Evolutionary conservation across 2,888 invertebrate genomes (phyloP), one percentile per base, ranked within the genome.

Genomic region (Temnothorax unifasciatus): DNA sequence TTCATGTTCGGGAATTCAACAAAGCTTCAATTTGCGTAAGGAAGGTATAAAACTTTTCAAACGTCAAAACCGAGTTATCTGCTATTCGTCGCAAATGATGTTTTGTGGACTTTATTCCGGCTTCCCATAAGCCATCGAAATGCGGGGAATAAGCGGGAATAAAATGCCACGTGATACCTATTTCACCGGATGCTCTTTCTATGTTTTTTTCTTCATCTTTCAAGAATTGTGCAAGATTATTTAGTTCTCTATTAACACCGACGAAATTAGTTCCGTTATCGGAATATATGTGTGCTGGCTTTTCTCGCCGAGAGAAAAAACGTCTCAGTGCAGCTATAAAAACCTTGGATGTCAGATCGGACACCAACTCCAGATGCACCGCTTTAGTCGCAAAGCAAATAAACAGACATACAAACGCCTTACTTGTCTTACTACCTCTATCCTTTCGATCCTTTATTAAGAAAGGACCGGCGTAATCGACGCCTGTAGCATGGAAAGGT

Each of bases 401-500:
- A n/a, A 87, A 89, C 0, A 89, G 1, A 0, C 63, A 82, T 1
- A 86, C 69, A n/a, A 85, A 86, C 0, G 84, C 87, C 47, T 86
- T 88, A 18, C 34, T 34, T 13, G 3, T 1, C 15, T 34, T 69
- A 4, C 18, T 3, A 0, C 88, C 86, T 9, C 85, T 79, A 0
- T 86, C 86, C n/a, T 81, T 77, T 3, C 83, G 63, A 2, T 57
- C 34, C 1, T 69, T 71, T 18, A 86, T 52, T 3, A 29, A 25
- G 38, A 89, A 21, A 0, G 84, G 89, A 0, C 87, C 86, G 0
- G 86, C 83, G 29, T 87, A 85, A 52, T 88, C 87, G 0, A 88
- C 25, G 0, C 85, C 85, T 0, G 71, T 41, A 0, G 6, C 21
- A 1, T 52, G 5, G 21, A 87, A 89, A 0, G 85, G 66, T 11